Conservation (phyloP, 2,113 vertebrate genomes). For the Scytalopus superciliaris region DNA sequence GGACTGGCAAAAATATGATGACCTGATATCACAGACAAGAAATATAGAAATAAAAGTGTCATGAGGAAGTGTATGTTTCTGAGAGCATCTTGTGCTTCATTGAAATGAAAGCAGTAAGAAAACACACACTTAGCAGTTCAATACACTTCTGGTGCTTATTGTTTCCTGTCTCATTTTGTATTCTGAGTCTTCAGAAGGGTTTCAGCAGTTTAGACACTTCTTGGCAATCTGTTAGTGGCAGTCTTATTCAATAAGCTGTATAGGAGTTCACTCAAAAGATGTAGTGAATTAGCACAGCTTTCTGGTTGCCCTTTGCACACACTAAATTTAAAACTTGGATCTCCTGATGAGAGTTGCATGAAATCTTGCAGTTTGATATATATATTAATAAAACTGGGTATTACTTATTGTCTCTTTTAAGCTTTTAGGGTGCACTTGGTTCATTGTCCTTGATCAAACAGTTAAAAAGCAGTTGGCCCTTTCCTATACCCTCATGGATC, state of each 20-base stretch:
- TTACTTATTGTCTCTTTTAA: background rate
- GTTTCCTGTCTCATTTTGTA: background rate
- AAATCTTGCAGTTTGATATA: background rate
- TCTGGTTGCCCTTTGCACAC: background rate
- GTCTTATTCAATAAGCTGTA: background rate
- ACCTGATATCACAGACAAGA: background rate
- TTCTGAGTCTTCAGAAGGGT: background rate
- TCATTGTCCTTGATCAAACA: background rate
- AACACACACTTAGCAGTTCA: background rate
- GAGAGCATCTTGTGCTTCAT: background rate
- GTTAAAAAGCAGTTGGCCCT: background rate
- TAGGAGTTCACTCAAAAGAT: background rate
- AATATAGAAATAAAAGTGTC: background rate
- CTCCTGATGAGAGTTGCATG: background rate
- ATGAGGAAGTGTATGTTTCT: background rate
- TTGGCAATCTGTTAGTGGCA: background rate
- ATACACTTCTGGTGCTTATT: background rate
- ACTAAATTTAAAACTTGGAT: background rate
- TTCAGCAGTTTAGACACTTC: background rate
- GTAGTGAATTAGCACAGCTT: background rate
- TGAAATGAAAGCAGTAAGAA: background rate
- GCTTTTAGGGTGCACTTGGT: background rate
- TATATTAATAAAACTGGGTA: background rate
- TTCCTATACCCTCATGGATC: background rate
- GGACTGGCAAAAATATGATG: background rate